Base-by-base conservation (phyloP, 2,888 invertebrate species). In the Noctua janthina region DNA sequence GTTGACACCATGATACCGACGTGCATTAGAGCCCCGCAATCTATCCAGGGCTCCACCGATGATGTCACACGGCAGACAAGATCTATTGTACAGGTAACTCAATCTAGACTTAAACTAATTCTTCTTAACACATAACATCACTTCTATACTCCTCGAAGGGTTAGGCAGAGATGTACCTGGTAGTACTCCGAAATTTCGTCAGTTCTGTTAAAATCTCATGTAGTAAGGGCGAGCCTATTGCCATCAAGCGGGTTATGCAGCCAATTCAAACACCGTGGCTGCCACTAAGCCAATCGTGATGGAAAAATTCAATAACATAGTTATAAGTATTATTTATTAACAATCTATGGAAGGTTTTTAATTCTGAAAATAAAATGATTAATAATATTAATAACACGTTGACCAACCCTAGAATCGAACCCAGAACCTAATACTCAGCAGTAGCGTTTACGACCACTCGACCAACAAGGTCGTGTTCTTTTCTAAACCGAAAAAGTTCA, bases 31-130 rank as follows among this genome's bases (percentile, higher is more conserved):
- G 98, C 98, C 71, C 97, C 98, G 89, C 97, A 98, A 87, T 97
- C 97, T 87, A 97, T 98, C 92, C 98, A 98, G 95, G 98, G 98
- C 91, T 98, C 98, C 89, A 98, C 97, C 87, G 98, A 98, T 95
- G 98, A 98, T 95, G 98, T 98, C 95, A 98, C 97, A 75, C 95
- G 97, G 83, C 98, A 98, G 94, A 98, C 97, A 85, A 97, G 97
- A 92, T 98, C 97, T 92, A 98, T 98, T 94, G 97, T 97, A 91
- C 98, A 98, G 98, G 98, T 98, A 95, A 92, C 29, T 77, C 2
- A 54, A 66, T 62, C 68, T 73, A 80, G 71, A 70, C 66, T 72
- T 76, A 67, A 68, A 2, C 15, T 46, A 17, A n/a, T n/a, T 8
- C 68, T 46, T n/a, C 68, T n/a, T n/a, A 68, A 13, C 7, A 46